phyloP scores from a whole-genome alignment of 1,140 invertebrate genomes.

The Brachionus plicatilis region DNA sequence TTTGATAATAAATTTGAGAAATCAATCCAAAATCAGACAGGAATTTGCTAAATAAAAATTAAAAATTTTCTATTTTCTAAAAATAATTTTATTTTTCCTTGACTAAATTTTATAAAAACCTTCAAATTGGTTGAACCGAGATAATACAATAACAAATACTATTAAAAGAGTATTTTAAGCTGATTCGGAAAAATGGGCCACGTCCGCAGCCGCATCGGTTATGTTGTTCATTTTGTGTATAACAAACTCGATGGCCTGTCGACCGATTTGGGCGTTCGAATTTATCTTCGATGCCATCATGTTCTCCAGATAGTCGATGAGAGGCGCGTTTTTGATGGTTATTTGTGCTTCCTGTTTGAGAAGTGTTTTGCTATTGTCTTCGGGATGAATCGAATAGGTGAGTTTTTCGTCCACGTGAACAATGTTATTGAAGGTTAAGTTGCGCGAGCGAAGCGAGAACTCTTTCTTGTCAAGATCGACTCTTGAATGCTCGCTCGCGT shows the following conservation, averaged over 20 bases:
- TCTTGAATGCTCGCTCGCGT: constrained; percentile 39
- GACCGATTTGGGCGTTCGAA: constrained; percentile 23
- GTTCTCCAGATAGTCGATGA: constrained; percentile 22
- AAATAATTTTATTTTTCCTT: constrained; percentile 1
- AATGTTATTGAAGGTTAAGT: constrained; percentile 34
- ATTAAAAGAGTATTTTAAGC: not conserved
- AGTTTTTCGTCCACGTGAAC: constrained; percentile 25
- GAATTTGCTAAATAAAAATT: not conserved
- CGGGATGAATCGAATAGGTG: constrained; percentile 7
- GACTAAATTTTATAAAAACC: constrained; percentile 8
- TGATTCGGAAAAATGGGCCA: constrained; percentile 7
- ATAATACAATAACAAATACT: constrained; percentile 11
- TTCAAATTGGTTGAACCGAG: not conserved
- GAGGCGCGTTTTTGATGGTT: constrained; percentile 28
- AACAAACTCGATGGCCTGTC: constrained; percentile 38
- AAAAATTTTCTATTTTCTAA: not conserved
- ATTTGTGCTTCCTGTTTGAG: constrained; percentile 38
- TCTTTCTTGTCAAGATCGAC: not conserved
- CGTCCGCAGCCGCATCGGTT: constrained; percentile 4
- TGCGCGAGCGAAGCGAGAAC: not conserved
- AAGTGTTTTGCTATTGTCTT: constrained; percentile 19
- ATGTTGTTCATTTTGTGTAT: constrained; percentile 40
- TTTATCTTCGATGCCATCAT: not conserved
- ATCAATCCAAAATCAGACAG: no score
- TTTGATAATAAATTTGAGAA: no score